A percentile compares a stretch with the other conserved stretches of the same genome.
These are phyloP conservation scores for Enteromius argenteus DNA, from an alignment of 2,797 vertebrate genomes.

Conservation along the genomic window DNA sequence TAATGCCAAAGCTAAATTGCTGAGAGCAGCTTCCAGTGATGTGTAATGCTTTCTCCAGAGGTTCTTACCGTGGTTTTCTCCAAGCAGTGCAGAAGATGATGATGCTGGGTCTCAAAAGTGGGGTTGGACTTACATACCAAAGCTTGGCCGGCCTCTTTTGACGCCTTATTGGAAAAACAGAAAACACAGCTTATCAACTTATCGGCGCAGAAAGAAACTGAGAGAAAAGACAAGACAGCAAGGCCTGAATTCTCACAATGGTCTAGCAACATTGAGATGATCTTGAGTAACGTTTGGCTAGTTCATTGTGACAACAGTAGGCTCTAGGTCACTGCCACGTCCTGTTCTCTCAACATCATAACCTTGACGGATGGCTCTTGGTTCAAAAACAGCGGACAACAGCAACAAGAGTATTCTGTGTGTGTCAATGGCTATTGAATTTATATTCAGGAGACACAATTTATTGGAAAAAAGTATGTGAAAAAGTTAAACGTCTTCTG, in stretches of 20 bases:
- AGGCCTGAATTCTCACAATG: constrained; percentile 54
- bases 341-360: constrained; percentile 40
- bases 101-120: constrained; percentile 89
- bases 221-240: constrained; percentile 54
- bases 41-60: constrained; percentile 14
- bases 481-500: constrained; percentile 45
- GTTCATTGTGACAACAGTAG: constrained; percentile 55
- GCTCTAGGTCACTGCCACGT: constrained; percentile 62
- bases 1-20: neutral
- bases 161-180: constrained; percentile 83
- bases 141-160: constrained; percentile 87
- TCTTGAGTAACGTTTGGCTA: constrained; percentile 3
- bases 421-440: constrained; percentile 7
- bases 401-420: neutral
- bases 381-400: constrained; percentile 64
- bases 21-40: constrained; percentile 24
- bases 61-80: constrained; percentile 95
- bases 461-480: neutral
- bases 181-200: constrained; percentile 53
- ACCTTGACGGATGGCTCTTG: constrained; percentile 49
- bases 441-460: neutral
- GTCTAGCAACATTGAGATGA: constrained; percentile 29
- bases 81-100: constrained; percentile 94
- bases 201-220: constrained; percentile 47
- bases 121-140: constrained; percentile 88